These are phyloP conservation scores for Hydrolagus colliei DNA, from an alignment of 2,797 vertebrate species.

Conservation along the genomic window DNA sequence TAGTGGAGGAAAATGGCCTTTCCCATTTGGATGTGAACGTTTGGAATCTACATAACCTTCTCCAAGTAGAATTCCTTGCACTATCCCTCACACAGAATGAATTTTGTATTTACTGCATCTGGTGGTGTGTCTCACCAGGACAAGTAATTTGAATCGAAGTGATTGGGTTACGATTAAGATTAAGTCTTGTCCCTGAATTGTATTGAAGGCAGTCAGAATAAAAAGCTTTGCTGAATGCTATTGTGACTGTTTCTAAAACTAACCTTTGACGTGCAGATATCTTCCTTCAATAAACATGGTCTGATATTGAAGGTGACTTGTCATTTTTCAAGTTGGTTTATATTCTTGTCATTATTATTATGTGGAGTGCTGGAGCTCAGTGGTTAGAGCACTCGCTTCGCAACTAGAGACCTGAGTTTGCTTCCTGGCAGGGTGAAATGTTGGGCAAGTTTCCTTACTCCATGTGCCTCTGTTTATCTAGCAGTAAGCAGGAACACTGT, in stretches of 20 bases:
- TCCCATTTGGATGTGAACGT: background rate
- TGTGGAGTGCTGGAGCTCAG: no score
- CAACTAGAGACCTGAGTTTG: no score
- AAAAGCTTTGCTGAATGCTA: background rate
- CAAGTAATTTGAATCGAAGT: conserved; percentile 14
- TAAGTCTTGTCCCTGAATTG: background rate
- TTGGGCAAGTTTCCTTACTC: no score
- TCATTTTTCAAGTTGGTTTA: background rate
- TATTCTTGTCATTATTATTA: background rate
- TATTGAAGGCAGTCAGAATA: background rate
- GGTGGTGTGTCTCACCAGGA: background rate
- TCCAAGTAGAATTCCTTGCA: background rate
- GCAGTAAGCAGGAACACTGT: no score
- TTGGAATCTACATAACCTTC: background rate
- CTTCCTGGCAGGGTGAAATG: no score
- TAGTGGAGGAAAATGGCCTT: background rate
- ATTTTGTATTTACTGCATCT: background rate
- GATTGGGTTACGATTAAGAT: conserved; percentile 5
- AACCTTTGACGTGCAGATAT: conserved; percentile 4
- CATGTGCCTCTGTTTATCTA: no score
- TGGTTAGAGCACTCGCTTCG: no score
- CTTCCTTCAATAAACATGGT: conserved; percentile 16
- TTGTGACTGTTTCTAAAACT: background rate
- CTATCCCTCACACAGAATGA: background rate
- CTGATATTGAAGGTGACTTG: background rate